phyloP scores from a whole-genome alignment of 2,888 invertebrate genomes.

The Drosophila birchii region DNA sequence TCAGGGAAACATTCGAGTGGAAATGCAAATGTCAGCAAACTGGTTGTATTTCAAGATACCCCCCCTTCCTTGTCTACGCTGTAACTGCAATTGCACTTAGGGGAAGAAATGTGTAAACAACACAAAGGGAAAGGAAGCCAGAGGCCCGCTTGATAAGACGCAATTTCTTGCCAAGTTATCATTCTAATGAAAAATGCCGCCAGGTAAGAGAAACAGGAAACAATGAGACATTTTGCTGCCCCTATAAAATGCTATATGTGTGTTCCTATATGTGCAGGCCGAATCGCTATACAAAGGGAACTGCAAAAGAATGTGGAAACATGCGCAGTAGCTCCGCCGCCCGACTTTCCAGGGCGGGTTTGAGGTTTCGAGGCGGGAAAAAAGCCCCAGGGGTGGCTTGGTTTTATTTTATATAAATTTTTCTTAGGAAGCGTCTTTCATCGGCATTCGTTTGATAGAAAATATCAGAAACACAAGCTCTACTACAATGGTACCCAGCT shows the following conservation, averaged over 20 bases:
- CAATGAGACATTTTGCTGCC: slow-evolving; percentile 51
- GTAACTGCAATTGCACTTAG: slow-evolving; percentile 51
- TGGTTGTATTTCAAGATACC: slow-evolving; percentile 24
- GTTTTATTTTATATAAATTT: not conserved
- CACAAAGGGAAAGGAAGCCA: slow-evolving; percentile 8
- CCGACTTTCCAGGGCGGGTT: slow-evolving; percentile 45
- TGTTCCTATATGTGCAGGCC: slow-evolving; percentile 8
- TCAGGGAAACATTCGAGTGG: not conserved
- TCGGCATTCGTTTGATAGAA: slow-evolving; percentile 21
- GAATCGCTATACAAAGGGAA: slow-evolving; percentile 33
- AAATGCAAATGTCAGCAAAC: slow-evolving; percentile 38
- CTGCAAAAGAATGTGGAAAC: slow-evolving; percentile 44
- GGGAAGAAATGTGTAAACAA: not conserved
- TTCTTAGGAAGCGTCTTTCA: not conserved
- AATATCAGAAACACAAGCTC: slow-evolving; percentile 2
- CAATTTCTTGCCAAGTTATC: slow-evolving; percentile 52
- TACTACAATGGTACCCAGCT: slow-evolving; percentile 2
- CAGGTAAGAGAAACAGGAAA: slow-evolving; percentile 58
- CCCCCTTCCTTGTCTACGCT: slow-evolving; percentile 1
- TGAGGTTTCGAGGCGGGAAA: slow-evolving; percentile 34
- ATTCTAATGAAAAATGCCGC: slow-evolving; percentile 68
- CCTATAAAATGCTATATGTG: slow-evolving; percentile 20
- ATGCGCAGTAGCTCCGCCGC: slow-evolving; percentile 34
- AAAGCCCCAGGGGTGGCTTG: slow-evolving; percentile 37
- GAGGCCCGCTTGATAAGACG: slow-evolving; percentile 51